phyloP scores from a whole-genome alignment of 2,113 vertebrate species.

The Atractosteus spatula region DNA sequence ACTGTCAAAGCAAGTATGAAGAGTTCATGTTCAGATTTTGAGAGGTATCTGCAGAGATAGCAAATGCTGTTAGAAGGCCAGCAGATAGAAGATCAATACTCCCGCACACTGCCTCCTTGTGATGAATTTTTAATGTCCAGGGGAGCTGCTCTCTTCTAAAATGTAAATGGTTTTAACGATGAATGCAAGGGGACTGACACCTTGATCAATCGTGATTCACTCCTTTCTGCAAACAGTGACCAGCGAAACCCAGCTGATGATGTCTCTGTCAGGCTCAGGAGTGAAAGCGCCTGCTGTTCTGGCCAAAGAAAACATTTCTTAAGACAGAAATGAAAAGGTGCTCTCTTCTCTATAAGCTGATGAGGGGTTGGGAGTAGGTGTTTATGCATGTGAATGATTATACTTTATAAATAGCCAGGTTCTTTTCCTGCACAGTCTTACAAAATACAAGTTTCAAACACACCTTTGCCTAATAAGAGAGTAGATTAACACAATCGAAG shows the following conservation, averaged over 20 bases:
- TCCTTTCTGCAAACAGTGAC: constrained; percentile 30
- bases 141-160: constrained; percentile 47
- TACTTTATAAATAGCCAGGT: no score
- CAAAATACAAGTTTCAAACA: no score
- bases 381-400: no score
- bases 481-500: no score
- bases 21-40: constrained; percentile 41
- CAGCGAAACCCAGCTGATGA: constrained; percentile 29
- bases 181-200: constrained; percentile 47
- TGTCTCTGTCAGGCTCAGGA: constrained; percentile 29
- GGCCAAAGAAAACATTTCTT: no score
- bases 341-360: no score
- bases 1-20: constrained; percentile 35
- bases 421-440: no score
- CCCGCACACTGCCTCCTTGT: constrained; percentile 42
- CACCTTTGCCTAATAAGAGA: no score
- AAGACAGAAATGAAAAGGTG: no score
- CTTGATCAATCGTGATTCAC: constrained; percentile 47
- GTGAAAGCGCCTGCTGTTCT: constrained; percentile 15
- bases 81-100: constrained; percentile 50
- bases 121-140: constrained; percentile 59
- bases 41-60: constrained; percentile 45
- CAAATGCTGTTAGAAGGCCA: constrained; percentile 46
- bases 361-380: no score
- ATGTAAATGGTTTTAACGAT: constrained; percentile 59